Evolutionary conservation across 2,797 vertebrate genomes (phyloP).

Genomic region (Microchirus variegatus): DNA sequence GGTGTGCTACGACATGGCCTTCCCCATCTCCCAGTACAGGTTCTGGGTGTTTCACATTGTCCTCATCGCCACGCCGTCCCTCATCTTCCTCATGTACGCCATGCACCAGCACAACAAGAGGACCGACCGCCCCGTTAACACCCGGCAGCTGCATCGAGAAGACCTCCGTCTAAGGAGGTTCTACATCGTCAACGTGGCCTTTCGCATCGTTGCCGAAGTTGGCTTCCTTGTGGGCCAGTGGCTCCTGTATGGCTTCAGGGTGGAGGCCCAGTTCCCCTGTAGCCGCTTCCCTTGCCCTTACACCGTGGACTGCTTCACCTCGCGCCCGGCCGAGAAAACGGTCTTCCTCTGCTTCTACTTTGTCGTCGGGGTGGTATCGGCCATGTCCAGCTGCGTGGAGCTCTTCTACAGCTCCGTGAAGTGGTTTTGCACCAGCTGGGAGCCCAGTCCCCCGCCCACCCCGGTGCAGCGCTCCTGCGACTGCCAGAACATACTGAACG

Average conservation of each 20-base stretch:
- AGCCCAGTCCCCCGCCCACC: accelerated
- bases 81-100: slow-evolving; percentile 89
- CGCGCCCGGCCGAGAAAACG: slow-evolving; percentile 92
- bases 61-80: slow-evolving; percentile 88
- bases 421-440: slow-evolving; percentile 42
- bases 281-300: slow-evolving; percentile 87
- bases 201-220: slow-evolving; percentile 85
- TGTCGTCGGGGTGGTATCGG: slow-evolving; percentile 84
- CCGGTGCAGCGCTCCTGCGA: background rate
- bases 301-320: slow-evolving; percentile 92
- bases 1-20: slow-evolving; percentile 90
- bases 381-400: slow-evolving; percentile 83
- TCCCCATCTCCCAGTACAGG: slow-evolving; percentile 94
- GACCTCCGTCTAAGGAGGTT: slow-evolving; percentile 65
- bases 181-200: slow-evolving; percentile 86
- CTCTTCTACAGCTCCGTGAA: slow-evolving; percentile 73
- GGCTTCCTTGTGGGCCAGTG: slow-evolving; percentile 86
- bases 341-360: slow-evolving; percentile 94
- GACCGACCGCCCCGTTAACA: accelerated
- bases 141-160: background rate
- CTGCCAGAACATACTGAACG: slow-evolving; percentile 48
- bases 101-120: slow-evolving; percentile 85
- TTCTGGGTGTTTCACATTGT: slow-evolving; percentile 96
- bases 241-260: slow-evolving; percentile 88
- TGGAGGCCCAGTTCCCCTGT: slow-evolving; percentile 86